A percentile compares a stretch with the other conserved stretches of the same genome.
These are phyloP conservation scores for Periophthalmodon schlosseri DNA, from an alignment of 2,113 vertebrate species.

Conservation along the genomic window DNA sequence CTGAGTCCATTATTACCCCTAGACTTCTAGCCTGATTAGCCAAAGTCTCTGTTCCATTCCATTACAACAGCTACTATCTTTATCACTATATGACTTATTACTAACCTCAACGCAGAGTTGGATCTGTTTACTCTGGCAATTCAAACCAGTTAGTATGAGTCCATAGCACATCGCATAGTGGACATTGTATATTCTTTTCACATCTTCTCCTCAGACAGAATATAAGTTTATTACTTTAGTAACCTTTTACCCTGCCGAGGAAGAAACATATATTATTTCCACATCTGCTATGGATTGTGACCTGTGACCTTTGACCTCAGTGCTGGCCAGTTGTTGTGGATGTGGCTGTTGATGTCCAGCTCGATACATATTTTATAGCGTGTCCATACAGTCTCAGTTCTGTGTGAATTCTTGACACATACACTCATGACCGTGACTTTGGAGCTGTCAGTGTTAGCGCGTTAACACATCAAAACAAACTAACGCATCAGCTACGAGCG, in stretches of 20 bases:
- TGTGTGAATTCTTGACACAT: background rate
- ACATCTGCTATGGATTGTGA: background rate
- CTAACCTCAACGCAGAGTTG: too few relatives aligned
- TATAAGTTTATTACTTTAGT: background rate
- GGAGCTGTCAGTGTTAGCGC: too few relatives aligned
- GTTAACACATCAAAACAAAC: too few relatives aligned
- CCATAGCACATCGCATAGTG: too few relatives aligned
- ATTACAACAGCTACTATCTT: too few relatives aligned
- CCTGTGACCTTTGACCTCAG: constrained; percentile 17
- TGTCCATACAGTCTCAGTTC: constrained; percentile 9
- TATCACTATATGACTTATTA: too few relatives aligned
- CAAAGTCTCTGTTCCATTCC: too few relatives aligned
- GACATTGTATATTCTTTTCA: background rate
- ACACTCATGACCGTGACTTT: background rate
- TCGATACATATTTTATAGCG: constrained; percentile 46
- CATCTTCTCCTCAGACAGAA: background rate
- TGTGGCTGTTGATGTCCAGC: constrained; percentile 13
- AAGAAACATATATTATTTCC: background rate
- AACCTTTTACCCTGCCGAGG: background rate
- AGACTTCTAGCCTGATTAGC: too few relatives aligned
- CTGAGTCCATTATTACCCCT: too few relatives aligned
- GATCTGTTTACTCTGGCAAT: too few relatives aligned
- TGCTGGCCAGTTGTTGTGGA: background rate
- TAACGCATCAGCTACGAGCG: too few relatives aligned
- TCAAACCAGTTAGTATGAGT: too few relatives aligned